Evolutionary conservation across 2,113 vertebrate genomes (phyloP), one percentile per base, ranked within the genome.

Genomic region (Delphinapterus leucas): DNA sequence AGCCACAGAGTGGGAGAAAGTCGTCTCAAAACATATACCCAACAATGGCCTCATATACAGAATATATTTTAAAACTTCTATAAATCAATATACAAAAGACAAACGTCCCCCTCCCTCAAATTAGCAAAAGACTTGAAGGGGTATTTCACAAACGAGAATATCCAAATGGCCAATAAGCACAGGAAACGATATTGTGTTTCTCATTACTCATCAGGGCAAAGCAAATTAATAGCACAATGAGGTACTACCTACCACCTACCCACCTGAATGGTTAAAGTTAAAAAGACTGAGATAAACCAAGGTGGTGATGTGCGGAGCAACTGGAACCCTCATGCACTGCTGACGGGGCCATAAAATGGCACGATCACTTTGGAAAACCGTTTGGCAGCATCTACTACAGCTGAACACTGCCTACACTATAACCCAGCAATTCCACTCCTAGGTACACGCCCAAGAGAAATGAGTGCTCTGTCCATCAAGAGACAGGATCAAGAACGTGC

Each of bases 11-110:
- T 6, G 23, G 36, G 49, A 79, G 58, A 49, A 79, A 31, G 31
- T 0, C 8, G 8, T 63, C 49, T 21, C 31, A 10, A 4, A 1
- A 18, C 5, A 13, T 5, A 26, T 0, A 8, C 14, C 55, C 7
- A 13, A 26, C 60, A n/a, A 18, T 1, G 55, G 25, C 58, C 53
- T 49, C 38, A 2, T 3, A 8, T 0, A 25, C 18, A 53, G 17
- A 14, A 71, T 53, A 12, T 18, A 55, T 6, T 68, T 55, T n/a
- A 49, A 60, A 88, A 67, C 15, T 31, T 81, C 60, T 47, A 3
- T 47, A 77, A 74, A 76, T 58, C 67, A 41, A 0, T 36, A 84
- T 41, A 33, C 15, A 83, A 58, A 76, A 81, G 73, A 80, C 76
- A 55, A 36, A 53, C 41, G 9, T 14, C 1, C 5, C 86, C 20